Conservation (phyloP, 2,797 vertebrate species). For the Semotilus atromaculatus region DNA sequence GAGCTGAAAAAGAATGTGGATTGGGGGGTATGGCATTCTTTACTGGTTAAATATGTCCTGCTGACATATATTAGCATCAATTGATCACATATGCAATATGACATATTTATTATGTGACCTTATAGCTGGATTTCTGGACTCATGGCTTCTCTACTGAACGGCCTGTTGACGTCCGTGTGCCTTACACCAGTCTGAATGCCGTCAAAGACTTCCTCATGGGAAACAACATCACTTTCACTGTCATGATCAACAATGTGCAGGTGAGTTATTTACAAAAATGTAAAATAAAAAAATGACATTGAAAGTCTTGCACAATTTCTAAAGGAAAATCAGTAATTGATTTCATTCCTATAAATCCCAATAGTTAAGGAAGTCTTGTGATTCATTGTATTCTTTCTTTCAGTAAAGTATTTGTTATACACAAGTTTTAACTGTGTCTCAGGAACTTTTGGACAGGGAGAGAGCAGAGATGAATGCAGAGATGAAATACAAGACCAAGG, state of each 20-base stretch:
- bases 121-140: conserved; percentile 88
- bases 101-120: background rate
- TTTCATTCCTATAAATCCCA: background rate
- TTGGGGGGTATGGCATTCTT: conserved; percentile 60
- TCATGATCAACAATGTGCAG: conserved; percentile 86
- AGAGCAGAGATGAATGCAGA: conserved; percentile 77
- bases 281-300: background rate
- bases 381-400: background rate
- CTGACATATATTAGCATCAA: background rate
- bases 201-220: conserved; percentile 80
- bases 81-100: background rate
- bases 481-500: conserved; percentile 67
- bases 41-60: background rate
- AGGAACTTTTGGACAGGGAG: conserved; percentile 84
- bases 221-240: conserved; percentile 76
- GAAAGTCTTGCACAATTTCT: background rate
- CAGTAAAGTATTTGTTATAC: background rate
- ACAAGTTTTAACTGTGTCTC: conserved; percentile 11
- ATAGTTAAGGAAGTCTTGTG: background rate
- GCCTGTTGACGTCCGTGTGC: conserved; percentile 82
- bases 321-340: background rate
- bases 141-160: conserved; percentile 70
- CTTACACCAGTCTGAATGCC: conserved; percentile 69
- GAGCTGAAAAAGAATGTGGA: conserved; percentile 65
- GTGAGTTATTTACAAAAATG: conserved; percentile 65